Percentiles rank a stretch among this genome's conserved stretches.
These are phyloP conservation scores for Lepidochrysops patricia DNA, from an alignment of 2,888 invertebrate genomes.

Conservation along the genomic window DNA sequence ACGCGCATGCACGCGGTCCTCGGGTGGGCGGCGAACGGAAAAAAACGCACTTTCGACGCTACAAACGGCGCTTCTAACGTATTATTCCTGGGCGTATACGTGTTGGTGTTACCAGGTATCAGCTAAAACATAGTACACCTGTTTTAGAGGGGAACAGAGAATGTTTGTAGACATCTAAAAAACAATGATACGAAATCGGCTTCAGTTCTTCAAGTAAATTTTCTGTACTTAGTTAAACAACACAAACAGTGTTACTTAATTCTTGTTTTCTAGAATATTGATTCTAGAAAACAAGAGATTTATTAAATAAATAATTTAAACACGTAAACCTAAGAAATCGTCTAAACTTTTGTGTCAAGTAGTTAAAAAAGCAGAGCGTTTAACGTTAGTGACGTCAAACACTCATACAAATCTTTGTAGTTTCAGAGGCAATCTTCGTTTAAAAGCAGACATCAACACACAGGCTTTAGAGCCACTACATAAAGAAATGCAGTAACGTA, in stretches of 20 bases:
- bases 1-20: slow-evolving; percentile 94
- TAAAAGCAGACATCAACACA: background rate
- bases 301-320: too few relatives aligned
- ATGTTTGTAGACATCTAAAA: background rate
- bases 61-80: slow-evolving; percentile 88
- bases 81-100: slow-evolving; percentile 81
- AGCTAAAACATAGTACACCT: slow-evolving; percentile 61
- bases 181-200: too few relatives aligned
- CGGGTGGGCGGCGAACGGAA: slow-evolving; percentile 89
- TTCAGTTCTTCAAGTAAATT: too few relatives aligned
- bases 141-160: too few relatives aligned
- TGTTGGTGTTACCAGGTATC: slow-evolving; percentile 84
- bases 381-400: background rate
- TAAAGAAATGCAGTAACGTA: background rate
- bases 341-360: background rate
- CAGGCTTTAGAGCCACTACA: background rate
- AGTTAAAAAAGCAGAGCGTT: background rate
- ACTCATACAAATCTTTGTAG: background rate
- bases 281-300: too few relatives aligned
- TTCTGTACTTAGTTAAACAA: too few relatives aligned
- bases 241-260: too few relatives aligned
- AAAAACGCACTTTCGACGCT: slow-evolving; percentile 88
- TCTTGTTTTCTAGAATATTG: too few relatives aligned
- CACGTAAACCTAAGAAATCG: background rate
- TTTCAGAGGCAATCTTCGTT: background rate